Evolutionary conservation across 2,888 invertebrate species (phyloP), one percentile per base, ranked within the genome.

Genomic region (Drosophila villosipedis): DNA sequence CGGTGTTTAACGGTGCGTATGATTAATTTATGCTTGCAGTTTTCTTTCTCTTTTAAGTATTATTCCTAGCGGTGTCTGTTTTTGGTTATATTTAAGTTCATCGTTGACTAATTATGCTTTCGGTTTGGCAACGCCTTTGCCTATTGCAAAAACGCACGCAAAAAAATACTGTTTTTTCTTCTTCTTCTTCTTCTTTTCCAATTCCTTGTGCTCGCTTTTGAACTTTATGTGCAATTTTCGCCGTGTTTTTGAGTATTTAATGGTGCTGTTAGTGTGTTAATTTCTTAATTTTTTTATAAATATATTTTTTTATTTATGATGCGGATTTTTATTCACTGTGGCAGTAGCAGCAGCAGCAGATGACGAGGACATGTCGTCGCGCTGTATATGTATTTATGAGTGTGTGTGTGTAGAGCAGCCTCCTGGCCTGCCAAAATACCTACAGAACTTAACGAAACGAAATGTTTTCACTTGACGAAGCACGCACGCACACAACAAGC

Each of bases 381-480:
- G 71, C 79, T 78, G 68, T 76, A 67, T 75, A 74, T 73, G 76
- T 80, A 74, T 75, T 76, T 84, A 71, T 79, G 62, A 82, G 73
- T 73, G 57, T 79, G 66, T 87, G 73, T 76, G 57, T 28, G 22
- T 28, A 57, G 57, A 54, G 60, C 58, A 53, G 70, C 64, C 61
- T 61, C 41, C 66, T 72, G 71, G 61, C 58, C 75, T 72, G 76
- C 80, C 80, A 82, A 90, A 90, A 90, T 89, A 87, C 84, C 85
- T 90, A 86, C 89, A 84, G 79, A 90, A 83, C 90, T 89, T 69
- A 67, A 90, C 90, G 89, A 90, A 85, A 80, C 77, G 64, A 81
- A 84, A 89, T 81, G 83, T 84, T 84, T 85, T 89, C 85, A 89
- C 89, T 89, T 83, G 64, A 89, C 86, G 83, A 83, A 84, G 37